These are phyloP conservation scores for Pteruthius melanotis DNA, from an alignment of 2,113 vertebrate species.

Conservation along the genomic window DNA sequence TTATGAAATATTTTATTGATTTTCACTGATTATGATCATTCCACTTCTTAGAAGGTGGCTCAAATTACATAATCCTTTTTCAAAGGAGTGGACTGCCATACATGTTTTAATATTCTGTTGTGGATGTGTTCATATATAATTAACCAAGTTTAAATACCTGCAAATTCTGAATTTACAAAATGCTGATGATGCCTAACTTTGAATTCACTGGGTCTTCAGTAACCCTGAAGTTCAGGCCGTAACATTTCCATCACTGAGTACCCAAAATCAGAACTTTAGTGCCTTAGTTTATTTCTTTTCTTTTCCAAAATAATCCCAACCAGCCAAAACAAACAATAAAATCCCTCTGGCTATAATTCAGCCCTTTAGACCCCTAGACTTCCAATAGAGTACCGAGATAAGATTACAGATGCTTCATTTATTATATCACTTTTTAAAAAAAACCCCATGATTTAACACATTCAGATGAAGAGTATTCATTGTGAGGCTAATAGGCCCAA, in stretches of 20 bases:
- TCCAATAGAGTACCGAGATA: background rate
- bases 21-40: background rate
- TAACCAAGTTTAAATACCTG: background rate
- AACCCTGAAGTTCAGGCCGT: background rate
- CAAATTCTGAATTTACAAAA: background rate
- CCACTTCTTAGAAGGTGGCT: background rate
- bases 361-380: background rate
- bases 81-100: background rate
- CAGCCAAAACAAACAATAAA: background rate
- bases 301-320: background rate
- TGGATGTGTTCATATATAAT: background rate
- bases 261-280: background rate
- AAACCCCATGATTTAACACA: background rate
- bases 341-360: background rate
- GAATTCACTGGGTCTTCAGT: background rate
- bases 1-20: background rate
- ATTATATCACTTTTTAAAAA: background rate
- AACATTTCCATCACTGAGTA: background rate
- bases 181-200: background rate
- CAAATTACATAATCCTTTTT: background rate
- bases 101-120: background rate
- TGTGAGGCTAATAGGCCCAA: background rate
- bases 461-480: background rate
- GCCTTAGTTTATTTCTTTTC: background rate
- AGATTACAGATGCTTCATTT: background rate